Conservation (phyloP, 2,113 vertebrate genomes). For the Ictalurus punctatus region DNA sequence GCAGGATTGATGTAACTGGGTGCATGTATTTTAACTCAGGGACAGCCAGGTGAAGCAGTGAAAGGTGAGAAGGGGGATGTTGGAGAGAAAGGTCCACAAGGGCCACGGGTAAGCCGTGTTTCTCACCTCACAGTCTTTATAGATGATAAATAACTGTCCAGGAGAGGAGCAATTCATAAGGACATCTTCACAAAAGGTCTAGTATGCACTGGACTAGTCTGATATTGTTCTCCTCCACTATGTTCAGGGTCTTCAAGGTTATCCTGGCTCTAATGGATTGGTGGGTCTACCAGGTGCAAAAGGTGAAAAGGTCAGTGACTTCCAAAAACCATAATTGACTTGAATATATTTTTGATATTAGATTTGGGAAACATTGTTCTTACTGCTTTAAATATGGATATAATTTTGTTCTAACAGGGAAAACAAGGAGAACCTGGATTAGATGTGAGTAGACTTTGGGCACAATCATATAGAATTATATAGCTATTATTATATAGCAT, state of each 20-base stretch:
- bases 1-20: background rate
- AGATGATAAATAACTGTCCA: background rate
- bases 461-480: background rate
- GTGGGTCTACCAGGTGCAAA: constrained; percentile 91
- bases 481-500: background rate
- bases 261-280: constrained; percentile 75
- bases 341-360: background rate
- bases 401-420: constrained; percentile 73
- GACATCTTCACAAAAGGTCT: background rate
- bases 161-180: background rate
- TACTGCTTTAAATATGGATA: background rate
- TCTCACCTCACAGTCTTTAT: constrained; percentile 38
- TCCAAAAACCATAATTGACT: background rate
- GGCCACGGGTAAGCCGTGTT: constrained; percentile 64
- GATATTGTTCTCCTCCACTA: background rate
- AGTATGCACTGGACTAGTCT: constrained; percentile 43
- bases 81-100: constrained; percentile 65
- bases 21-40: constrained; percentile 62
- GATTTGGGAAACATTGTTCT: background rate
- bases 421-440: constrained; percentile 89
- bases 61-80: constrained; percentile 73
- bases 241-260: constrained; percentile 64
- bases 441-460: constrained; percentile 82
- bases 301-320: constrained; percentile 86
- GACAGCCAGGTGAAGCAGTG: constrained; percentile 71